Evolutionary conservation across 2,797 vertebrate species (phyloP), one percentile per base, ranked within the genome.

Genomic region (Eptatretus atami): DNA sequence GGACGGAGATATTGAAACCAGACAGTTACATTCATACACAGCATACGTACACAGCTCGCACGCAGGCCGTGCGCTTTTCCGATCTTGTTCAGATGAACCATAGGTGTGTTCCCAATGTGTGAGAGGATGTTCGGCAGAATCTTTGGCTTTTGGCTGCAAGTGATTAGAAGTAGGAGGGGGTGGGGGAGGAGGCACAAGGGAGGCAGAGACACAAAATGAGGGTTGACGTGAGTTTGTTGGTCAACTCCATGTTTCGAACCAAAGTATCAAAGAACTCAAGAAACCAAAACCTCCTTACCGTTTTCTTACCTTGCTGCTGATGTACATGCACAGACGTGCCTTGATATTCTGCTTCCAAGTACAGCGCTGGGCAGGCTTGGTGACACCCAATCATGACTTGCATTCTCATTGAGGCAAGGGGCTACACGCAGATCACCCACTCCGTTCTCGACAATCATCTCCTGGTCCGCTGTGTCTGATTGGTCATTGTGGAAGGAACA

Each of bases 281-380:
- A 61, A 61, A 61, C 2, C 2, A 12, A 61, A 61, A 61, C 24
- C 57, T n/a, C 15, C 10, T 24, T 12, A n/a, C 24, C 57, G 57
- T n/a, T 10, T 10, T n/a, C 9, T n/a, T 71, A 75, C 76, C 64
- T 86, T 67, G 70, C 24, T 69, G 11, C 2, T 70, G 1, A 12
- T 82, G 78, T 14, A 57, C 67, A 67, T 96, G 88, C 0, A 87
- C 87, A 0, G 83, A 92, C 53, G 79, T 78, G 71, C 64, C 6
- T 63, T 52, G 0, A 79, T 71, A n/a, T 76, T 83, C 52, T 78
- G 76, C 66, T 74, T 76, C 87, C 88, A 96, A 0, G 76, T 85
- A 73, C 88, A 95, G 66, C 79, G 82, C 86, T 93, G 1, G 81
- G 79, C 2, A 74, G 66, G 54, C 93, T 81, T 0, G 87, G 88